Percentiles rank a stretch among this genome's conserved stretches.
Conservation (phyloP, 2,888 invertebrate genomes). For the Drosophila buzzatii region DNA sequence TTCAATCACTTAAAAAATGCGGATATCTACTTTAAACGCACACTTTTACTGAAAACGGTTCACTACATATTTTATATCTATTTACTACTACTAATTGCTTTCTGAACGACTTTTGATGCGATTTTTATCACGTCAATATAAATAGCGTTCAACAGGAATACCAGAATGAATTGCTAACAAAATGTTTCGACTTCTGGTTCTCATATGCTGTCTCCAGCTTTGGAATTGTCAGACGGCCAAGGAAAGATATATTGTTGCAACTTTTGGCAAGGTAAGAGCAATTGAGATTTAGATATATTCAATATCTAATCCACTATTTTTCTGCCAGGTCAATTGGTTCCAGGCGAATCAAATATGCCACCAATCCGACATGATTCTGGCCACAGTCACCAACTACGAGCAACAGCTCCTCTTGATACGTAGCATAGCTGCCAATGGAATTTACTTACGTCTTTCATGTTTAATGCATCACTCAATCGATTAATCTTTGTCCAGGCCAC, state of each 20-base stretch:
- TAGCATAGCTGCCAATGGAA: constrained; percentile 37
- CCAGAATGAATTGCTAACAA: constrained; percentile 18
- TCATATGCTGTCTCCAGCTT: constrained; percentile 30
- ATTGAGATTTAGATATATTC: background rate
- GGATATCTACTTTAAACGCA: too few species aligned
- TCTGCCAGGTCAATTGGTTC: constrained; percentile 55
- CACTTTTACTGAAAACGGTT: too few species aligned
- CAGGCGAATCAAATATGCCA: constrained; percentile 54
- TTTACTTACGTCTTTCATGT: background rate
- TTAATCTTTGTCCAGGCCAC: constrained; percentile 14
- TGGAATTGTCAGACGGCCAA: constrained; percentile 4
- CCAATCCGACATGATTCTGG: constrained; percentile 43
- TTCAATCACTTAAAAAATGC: too few species aligned
- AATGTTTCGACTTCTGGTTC: constrained; percentile 47
- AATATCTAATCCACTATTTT: background rate
- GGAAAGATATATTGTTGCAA: constrained; percentile 35
- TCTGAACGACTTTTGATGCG: constrained; percentile 34
- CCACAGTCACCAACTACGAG: constrained; percentile 43
- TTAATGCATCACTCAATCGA: background rate
- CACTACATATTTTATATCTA: too few species aligned
- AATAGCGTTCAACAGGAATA: background rate
- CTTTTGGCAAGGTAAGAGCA: constrained; percentile 44
- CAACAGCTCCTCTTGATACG: constrained; percentile 38
- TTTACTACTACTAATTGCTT: background rate
- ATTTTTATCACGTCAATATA: constrained; percentile 37